Evolutionary conservation across 2,113 vertebrate species (phyloP).

Genomic region (Etheostoma cragini): DNA sequence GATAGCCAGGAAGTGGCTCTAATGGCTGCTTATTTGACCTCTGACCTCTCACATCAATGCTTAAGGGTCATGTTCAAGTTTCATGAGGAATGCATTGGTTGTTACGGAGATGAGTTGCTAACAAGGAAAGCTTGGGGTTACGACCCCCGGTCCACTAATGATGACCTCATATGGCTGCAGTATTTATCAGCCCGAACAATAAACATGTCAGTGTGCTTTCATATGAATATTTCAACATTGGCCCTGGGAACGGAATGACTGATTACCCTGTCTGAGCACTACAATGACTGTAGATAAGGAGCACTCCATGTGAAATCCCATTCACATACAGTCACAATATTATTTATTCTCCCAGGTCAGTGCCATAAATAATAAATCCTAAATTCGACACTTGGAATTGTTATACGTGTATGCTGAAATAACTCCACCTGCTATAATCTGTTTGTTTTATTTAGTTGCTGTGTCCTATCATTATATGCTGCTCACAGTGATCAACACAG

Average conservation of each 20-base stretch:
- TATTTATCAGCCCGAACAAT: conserved; percentile 70
- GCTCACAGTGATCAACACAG: conserved; percentile 10
- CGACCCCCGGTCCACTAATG: conserved; percentile 66
- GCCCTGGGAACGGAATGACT: conserved; percentile 63
- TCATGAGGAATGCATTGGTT: conserved; percentile 85
- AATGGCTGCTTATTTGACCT: conserved; percentile 87
- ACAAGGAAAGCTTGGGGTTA: conserved; percentile 59
- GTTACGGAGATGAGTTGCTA: conserved; percentile 79
- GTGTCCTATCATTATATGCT: not conserved
- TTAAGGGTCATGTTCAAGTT: conserved; percentile 91
- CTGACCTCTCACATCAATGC: conserved; percentile 81
- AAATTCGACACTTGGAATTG: conserved; percentile 37
- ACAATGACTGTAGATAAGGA: conserved; percentile 66
- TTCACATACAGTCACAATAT: conserved; percentile 56
- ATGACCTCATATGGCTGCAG: conserved; percentile 67
- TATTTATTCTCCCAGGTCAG: conserved; percentile 58
- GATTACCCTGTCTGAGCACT: conserved; percentile 67
- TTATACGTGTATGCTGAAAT: conserved; percentile 32
- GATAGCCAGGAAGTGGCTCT: conserved; percentile 90
- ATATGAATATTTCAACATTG: conserved; percentile 70
- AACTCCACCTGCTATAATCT: conserved; percentile 40
- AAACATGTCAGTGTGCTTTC: conserved; percentile 57
- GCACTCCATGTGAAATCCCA: conserved; percentile 58
- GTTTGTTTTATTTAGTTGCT: conserved; percentile 22
- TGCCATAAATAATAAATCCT: conserved; percentile 51